Evolutionary conservation across 2,888 invertebrate species (phyloP).

Genomic region (Pseudeuparius sepicola): DNA sequence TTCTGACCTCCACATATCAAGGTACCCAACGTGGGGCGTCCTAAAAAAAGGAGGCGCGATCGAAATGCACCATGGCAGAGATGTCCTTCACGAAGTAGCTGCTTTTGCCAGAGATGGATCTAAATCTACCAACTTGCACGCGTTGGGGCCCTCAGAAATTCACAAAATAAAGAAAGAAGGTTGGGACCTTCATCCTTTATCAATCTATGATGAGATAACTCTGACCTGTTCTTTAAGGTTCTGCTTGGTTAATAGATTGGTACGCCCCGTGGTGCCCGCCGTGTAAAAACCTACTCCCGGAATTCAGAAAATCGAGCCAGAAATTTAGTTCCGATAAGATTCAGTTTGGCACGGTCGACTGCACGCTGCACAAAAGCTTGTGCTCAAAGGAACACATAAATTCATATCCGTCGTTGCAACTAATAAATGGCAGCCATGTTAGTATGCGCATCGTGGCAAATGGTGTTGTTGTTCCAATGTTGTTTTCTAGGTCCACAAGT

Average conservation of each 20-base stretch:
- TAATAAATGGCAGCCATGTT: constrained; percentile 52
- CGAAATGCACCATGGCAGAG: constrained; percentile 60
- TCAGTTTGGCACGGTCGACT: constrained; percentile 58
- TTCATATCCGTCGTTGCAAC: constrained; percentile 56
- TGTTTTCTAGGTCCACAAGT: constrained; percentile 28
- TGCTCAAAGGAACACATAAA: constrained; percentile 51
- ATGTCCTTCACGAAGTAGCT: constrained; percentile 45
- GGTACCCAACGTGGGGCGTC: constrained; percentile 60
- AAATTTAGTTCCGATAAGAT: constrained; percentile 41
- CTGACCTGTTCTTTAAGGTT: constrained; percentile 30
- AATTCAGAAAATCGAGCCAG: constrained; percentile 54
- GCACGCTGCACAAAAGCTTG: constrained; percentile 49
- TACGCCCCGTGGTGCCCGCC: constrained; percentile 74
- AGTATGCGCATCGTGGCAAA: no score
- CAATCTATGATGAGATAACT: no score
- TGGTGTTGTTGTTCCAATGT: no score
- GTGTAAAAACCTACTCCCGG: constrained; percentile 57
- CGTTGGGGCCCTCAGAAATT: constrained; percentile 53
- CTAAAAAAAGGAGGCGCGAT: constrained; percentile 66
- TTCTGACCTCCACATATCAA: constrained; percentile 45
- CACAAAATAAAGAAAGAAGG: constrained; percentile 44
- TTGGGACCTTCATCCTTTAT: no score
- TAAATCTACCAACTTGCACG: constrained; percentile 47
- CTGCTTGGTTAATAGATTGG: constrained; percentile 61
- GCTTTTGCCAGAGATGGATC: constrained; percentile 56